phyloP scores from a whole-genome alignment of 2,797 vertebrate genomes.

The Anguilla obscura region DNA sequence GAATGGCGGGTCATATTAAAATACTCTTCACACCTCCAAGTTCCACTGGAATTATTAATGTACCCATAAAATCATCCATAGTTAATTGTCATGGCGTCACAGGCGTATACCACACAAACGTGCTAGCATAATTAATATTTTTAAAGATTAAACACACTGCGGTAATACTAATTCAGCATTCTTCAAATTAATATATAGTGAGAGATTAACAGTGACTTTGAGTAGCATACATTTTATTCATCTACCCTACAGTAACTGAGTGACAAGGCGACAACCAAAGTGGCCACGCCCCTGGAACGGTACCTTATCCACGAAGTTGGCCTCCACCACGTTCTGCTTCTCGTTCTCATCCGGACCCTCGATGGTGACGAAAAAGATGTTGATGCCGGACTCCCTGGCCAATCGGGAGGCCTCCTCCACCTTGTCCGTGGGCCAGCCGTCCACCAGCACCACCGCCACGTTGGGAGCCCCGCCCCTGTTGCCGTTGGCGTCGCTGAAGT shows the following conservation, averaged over 20 bases:
- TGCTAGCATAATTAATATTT: not conserved
- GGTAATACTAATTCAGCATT: not conserved
- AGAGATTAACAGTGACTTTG: not conserved
- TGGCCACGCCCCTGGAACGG: not conserved
- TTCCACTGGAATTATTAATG: no score
- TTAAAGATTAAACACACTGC: not conserved
- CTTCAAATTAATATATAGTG: not conserved
- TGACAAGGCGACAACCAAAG: not conserved
- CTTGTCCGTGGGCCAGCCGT: slow-evolving; percentile 76
- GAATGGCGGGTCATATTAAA: not conserved
- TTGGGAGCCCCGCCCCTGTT: slow-evolving; percentile 75
- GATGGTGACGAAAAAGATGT: slow-evolving; percentile 79
- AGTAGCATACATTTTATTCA: not conserved
- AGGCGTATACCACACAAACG: no score
- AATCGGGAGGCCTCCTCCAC: slow-evolving; percentile 75
- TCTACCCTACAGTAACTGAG: not conserved
- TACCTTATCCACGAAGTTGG: slow-evolving; percentile 78
- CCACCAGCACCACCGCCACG: slow-evolving; percentile 73
- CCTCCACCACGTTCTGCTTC: slow-evolving; percentile 67
- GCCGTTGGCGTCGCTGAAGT: slow-evolving; percentile 74
- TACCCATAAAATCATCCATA: no score
- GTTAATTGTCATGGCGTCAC: no score
- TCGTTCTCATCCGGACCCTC: slow-evolving; percentile 74
- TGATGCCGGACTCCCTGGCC: slow-evolving; percentile 78
- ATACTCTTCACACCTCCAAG: not conserved